phyloP scores from a whole-genome alignment of 2,888 invertebrate genomes.

The Diachrysia chrysitis region DNA sequence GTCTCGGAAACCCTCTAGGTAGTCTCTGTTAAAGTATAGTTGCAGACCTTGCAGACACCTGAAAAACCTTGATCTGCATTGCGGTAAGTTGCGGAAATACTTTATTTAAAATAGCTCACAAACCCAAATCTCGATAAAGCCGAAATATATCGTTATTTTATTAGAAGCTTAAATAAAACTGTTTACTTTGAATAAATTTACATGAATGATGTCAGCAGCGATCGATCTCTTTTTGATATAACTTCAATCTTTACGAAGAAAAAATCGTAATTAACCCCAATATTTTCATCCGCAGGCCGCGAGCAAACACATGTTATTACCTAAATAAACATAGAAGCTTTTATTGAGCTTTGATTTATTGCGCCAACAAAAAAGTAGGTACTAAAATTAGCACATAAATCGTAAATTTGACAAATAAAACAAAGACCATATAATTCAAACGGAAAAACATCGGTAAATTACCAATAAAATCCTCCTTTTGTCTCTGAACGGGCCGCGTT shows the following conservation, averaged over 20 bases:
- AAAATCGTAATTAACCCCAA: constrained; percentile 3
- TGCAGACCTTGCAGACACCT: neutral
- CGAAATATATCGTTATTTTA: no score
- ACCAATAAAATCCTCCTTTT: constrained; percentile 57
- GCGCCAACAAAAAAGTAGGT: constrained; percentile 21
- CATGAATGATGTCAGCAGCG: no score
- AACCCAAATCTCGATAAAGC: neutral
- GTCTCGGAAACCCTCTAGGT: neutral
- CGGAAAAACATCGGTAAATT: constrained; percentile 55
- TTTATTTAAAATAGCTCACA: neutral
- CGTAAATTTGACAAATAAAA: constrained; percentile 51
- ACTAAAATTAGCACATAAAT: constrained; percentile 53
- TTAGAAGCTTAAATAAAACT: no score
- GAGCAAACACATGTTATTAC: constrained; percentile 9
- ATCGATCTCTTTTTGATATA: neutral
- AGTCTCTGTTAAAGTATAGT: neutral
- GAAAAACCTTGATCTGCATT: constrained; percentile 3
- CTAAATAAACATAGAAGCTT: constrained; percentile 24
- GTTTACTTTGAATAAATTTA: no score
- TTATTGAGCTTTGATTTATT: constrained; percentile 40
- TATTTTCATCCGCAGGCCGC: neutral
- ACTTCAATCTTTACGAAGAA: neutral
- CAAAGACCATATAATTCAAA: constrained; percentile 54
- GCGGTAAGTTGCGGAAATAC: neutral
- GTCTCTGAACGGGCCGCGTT: constrained; percentile 42